A percentile compares a stretch with the other conserved stretches of the same genome.
phyloP scores from a whole-genome alignment of 1,140 invertebrate genomes.

The Gonatopus flavifemur region DNA sequence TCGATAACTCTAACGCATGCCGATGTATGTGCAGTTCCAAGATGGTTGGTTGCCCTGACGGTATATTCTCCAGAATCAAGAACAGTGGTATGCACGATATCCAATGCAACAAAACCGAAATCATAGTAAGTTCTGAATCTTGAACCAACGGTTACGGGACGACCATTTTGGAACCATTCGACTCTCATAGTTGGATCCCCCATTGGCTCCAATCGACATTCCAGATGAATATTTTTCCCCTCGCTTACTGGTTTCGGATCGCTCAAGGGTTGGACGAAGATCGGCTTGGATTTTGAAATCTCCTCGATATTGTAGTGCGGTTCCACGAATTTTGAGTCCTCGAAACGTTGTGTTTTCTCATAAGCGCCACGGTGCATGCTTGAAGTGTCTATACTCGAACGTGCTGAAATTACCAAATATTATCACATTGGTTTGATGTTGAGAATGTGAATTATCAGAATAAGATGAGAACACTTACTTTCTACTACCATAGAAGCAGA shows the following conservation, averaged over 20 bases:
- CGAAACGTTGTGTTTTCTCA: constrained; percentile 85
- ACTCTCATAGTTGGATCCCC: constrained; percentile 94
- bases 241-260: constrained; percentile 83
- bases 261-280: constrained; percentile 82
- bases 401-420: constrained; percentile 61
- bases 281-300: constrained; percentile 89
- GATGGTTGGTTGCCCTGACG: constrained; percentile 86
- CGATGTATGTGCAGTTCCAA: constrained; percentile 89
- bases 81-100: constrained; percentile 84
- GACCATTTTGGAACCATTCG: constrained; percentile 94
- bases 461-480: constrained; percentile 77
- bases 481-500: constrained; percentile 83
- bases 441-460: not conserved
- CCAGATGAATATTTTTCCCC: constrained; percentile 88
- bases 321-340: constrained; percentile 82
- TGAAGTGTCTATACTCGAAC: constrained; percentile 82
- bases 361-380: constrained; percentile 83
- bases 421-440: not conserved
- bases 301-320: constrained; percentile 89
- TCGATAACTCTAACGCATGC: constrained; percentile 84
- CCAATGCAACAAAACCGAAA: constrained; percentile 89
- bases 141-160: constrained; percentile 83
- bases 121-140: constrained; percentile 94
- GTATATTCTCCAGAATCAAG: constrained; percentile 94
- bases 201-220: constrained; percentile 89